Percentiles rank a stretch among this genome's conserved stretches.
These are phyloP conservation scores for Leptinotarsa tumamoca DNA, from an alignment of 2,888 invertebrate genomes.

Conservation along the genomic window DNA sequence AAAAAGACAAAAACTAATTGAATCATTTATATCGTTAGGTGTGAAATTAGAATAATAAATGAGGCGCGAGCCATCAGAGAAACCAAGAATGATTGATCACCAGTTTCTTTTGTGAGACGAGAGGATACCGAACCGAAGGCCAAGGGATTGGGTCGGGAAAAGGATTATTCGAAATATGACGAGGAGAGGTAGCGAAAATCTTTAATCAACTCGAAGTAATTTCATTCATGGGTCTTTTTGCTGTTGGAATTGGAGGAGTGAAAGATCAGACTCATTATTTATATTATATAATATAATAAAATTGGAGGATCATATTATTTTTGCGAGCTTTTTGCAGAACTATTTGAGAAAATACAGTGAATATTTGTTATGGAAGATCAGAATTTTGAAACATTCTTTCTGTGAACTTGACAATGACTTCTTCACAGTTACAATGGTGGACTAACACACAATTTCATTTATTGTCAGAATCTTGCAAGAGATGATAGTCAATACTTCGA, in stretches of 20 bases:
- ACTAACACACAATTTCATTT: too few relatives aligned
- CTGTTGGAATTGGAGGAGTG: background rate
- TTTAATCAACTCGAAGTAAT: background rate
- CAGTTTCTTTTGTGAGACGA: slow-evolving; percentile 44
- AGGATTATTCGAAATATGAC: background rate
- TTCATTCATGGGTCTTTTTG: background rate
- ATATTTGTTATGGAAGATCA: too few relatives aligned
- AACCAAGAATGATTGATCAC: slow-evolving; percentile 47
- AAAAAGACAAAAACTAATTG: slow-evolving; percentile 59
- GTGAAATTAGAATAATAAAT: slow-evolving; percentile 58
- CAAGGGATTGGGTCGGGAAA: background rate
- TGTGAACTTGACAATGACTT: too few relatives aligned
- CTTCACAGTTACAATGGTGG: too few relatives aligned
- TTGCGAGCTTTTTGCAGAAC: too few relatives aligned
- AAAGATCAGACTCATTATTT: background rate
- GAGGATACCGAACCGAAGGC: background rate
- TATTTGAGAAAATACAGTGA: too few relatives aligned
- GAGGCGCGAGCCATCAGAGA: slow-evolving; percentile 44
- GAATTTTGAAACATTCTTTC: too few relatives aligned
- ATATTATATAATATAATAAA: background rate
- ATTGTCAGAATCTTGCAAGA: too few relatives aligned
- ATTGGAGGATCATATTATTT: too few relatives aligned
- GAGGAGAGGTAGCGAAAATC: background rate
- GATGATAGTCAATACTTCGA: too few relatives aligned
- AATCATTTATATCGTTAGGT: slow-evolving; percentile 59